These are phyloP conservation scores for Scaptomyza tumidula DNA, from an alignment of 2,888 invertebrate species.

Conservation along the genomic window DNA sequence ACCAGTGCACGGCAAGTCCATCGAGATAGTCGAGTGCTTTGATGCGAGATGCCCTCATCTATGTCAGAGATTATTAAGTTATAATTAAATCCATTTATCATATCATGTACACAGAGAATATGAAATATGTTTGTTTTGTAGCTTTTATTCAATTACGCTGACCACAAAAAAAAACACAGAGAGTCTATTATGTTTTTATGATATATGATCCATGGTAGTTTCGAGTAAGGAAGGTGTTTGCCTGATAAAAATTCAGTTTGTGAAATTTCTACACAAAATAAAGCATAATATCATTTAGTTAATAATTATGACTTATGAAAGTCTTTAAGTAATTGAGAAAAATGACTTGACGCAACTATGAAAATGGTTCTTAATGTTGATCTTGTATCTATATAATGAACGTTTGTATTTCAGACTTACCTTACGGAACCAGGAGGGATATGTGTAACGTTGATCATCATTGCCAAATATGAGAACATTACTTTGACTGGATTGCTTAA, in stretches of 20 bases:
- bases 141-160: neutral
- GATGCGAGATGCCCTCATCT: conserved; percentile 86
- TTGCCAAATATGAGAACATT: conserved; percentile 89
- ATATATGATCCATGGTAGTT: no score
- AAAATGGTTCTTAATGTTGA: no score
- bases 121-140: neutral
- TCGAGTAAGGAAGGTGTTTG: no score
- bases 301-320: no score
- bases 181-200: neutral
- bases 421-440: conserved; percentile 88
- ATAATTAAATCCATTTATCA: neutral
- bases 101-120: neutral
- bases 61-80: conserved; percentile 1
- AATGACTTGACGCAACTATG: no score
- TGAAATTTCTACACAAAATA: no score
- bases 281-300: no score
- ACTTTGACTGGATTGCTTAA: conserved; percentile 86
- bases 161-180: neutral
- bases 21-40: conserved; percentile 87
- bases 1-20: conserved; percentile 95
- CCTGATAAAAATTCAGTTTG: no score
- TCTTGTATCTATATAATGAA: no score
- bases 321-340: no score
- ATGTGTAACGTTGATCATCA: conserved; percentile 90
- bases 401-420: conserved; percentile 84